These are phyloP conservation scores for Xestia c-nigrum DNA, from an alignment of 2,888 invertebrate genomes.

Conservation along the genomic window DNA sequence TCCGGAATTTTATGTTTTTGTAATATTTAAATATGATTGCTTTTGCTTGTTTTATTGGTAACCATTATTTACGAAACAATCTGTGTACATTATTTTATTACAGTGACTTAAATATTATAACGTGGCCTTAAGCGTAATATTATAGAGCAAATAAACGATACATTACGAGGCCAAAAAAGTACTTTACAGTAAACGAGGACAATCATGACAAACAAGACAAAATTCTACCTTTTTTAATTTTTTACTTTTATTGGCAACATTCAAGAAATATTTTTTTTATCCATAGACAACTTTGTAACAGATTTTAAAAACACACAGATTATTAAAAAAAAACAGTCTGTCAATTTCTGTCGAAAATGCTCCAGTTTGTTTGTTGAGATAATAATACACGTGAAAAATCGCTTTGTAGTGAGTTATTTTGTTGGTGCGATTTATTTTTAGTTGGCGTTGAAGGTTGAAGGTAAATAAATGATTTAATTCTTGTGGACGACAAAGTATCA, in stretches of 20 bases:
- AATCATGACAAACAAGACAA: not conserved
- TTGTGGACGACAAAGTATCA: slow-evolving; percentile 75
- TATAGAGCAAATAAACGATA: too few relatives aligned
- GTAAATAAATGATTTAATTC: slow-evolving; percentile 59
- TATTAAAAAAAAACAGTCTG: not conserved
- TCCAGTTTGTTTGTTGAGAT: slow-evolving; percentile 58
- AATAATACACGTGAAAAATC: slow-evolving; percentile 61
- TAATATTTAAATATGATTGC: too few relatives aligned
- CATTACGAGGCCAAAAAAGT: too few relatives aligned
- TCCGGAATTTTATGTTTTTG: too few relatives aligned
- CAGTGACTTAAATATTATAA: too few relatives aligned
- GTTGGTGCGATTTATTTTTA: slow-evolving; percentile 50
- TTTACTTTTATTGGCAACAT: slow-evolving; percentile 24
- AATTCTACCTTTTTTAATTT: slow-evolving; percentile 13
- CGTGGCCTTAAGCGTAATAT: too few relatives aligned
- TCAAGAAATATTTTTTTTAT: not conserved
- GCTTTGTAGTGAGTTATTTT: slow-evolving; percentile 23
- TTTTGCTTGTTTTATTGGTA: too few relatives aligned
- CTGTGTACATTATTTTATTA: too few relatives aligned
- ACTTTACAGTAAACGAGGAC: too few relatives aligned
- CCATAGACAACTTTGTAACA: slow-evolving; percentile 4
- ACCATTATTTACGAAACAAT: too few relatives aligned
- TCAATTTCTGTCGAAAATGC: slow-evolving; percentile 32
- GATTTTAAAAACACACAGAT: not conserved
- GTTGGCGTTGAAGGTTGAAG: slow-evolving; percentile 50